Conservation (phyloP, 2,113 vertebrate genomes). For the Zapus hudsonius region DNA sequence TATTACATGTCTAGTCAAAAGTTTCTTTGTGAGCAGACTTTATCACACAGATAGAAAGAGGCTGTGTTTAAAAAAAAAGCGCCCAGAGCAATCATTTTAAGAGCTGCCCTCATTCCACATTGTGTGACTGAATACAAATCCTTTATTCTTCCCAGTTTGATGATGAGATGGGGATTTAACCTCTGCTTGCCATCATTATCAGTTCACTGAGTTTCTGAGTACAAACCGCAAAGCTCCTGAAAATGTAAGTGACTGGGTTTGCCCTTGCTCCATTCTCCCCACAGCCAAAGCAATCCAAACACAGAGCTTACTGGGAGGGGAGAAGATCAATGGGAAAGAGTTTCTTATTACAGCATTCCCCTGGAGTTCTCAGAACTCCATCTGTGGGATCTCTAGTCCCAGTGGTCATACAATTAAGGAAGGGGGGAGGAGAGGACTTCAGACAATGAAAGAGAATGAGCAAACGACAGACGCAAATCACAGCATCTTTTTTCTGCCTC, state of each 20-base stretch:
- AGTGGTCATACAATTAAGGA: constrained; percentile 68
- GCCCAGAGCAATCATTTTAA: constrained; percentile 79
- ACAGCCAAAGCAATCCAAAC: constrained; percentile 70
- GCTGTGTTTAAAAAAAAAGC: constrained; percentile 66
- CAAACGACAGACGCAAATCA: constrained; percentile 50
- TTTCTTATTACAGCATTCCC: constrained; percentile 70
- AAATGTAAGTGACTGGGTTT: constrained; percentile 69
- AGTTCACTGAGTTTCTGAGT: constrained; percentile 78
- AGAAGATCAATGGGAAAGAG: constrained; percentile 72
- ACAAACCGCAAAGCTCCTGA: constrained; percentile 73
- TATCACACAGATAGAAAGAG: constrained; percentile 71
- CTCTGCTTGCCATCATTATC: constrained; percentile 79
- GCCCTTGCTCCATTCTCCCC: constrained; percentile 65
- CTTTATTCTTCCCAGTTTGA: constrained; percentile 80
- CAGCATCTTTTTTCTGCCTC: constrained; percentile 62
- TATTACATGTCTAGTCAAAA: constrained; percentile 73
- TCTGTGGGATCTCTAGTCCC: constrained; percentile 55
- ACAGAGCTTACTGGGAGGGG: constrained; percentile 61
- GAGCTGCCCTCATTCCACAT: constrained; percentile 77
- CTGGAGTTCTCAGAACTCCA: constrained; percentile 74
- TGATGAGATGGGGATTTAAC: constrained; percentile 79
- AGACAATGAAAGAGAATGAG: constrained; percentile 68
- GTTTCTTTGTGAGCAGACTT: constrained; percentile 74
- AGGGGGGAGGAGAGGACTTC: constrained; percentile 13
- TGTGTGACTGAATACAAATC: constrained; percentile 77